phyloP scores from a whole-genome alignment of 2,113 vertebrate species.

The Ammospiza caudacuta region DNA sequence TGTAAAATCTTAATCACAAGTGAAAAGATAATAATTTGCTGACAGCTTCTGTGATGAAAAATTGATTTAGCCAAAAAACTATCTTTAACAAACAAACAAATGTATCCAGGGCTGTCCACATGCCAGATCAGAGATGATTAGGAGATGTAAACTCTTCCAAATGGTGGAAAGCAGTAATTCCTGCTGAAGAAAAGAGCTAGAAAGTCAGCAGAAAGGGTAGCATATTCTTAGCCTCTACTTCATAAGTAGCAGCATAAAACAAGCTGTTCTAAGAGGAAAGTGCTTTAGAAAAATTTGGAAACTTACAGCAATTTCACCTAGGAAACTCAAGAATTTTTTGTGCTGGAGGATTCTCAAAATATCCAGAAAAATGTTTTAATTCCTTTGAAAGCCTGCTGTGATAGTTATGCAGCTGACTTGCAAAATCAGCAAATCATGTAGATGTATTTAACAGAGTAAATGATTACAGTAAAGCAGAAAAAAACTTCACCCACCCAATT shows the following conservation, averaged over 20 bases:
- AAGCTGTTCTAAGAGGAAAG: neutral
- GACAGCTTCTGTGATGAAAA: neutral
- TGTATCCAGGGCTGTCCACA: neutral
- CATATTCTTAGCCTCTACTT: neutral
- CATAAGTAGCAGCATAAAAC: neutral
- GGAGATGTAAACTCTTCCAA: neutral
- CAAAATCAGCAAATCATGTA: neutral
- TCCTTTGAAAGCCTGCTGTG: neutral
- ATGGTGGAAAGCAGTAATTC: neutral
- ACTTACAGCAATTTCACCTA: neutral
- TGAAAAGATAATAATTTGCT: neutral
- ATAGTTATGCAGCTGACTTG: neutral
- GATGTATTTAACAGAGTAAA: neutral
- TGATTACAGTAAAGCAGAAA: neutral
- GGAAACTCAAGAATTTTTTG: neutral
- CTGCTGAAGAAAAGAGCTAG: neutral
- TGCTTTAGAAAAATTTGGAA: neutral
- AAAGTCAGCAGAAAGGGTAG: neutral
- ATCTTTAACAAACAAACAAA: neutral
- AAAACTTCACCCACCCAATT: neutral
- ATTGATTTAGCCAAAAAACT: neutral
- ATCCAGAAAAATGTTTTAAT: neutral
- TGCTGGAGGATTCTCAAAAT: neutral
- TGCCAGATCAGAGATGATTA: neutral
- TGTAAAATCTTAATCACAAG: neutral